Percentiles rank a stretch among this genome's conserved stretches.
Conservation (phyloP, 2,113 vertebrate species). For the Raja brachyura region DNA sequence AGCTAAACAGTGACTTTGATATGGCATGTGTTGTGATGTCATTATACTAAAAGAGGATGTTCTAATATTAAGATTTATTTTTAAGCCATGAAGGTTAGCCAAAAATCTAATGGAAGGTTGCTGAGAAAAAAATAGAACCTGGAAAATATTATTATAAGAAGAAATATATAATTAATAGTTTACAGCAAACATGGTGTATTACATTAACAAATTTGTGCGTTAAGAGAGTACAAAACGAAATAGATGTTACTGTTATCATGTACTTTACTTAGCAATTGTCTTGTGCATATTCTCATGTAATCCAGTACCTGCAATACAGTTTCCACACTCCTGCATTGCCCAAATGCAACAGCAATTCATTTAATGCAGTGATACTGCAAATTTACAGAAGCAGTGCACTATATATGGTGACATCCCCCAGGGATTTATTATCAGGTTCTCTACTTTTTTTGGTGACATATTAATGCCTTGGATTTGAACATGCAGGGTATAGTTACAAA, state of each 20-base stretch:
- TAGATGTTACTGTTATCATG: background rate
- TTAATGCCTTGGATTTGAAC: background rate
- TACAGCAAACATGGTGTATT: background rate
- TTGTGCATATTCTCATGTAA: background rate
- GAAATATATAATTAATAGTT: background rate
- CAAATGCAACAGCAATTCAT: background rate
- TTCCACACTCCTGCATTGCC: background rate
- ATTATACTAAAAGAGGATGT: background rate
- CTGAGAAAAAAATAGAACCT: background rate
- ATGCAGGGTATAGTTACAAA: background rate
- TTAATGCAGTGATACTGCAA: background rate
- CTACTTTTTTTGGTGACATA: background rate
- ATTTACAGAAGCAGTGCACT: background rate
- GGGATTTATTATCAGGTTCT: background rate
- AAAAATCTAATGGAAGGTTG: background rate
- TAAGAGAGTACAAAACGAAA: background rate
- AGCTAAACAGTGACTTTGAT: background rate
- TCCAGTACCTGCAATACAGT: background rate
- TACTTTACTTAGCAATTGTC: background rate
- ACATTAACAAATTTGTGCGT: background rate
- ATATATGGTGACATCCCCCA: background rate
- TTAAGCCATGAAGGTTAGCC: background rate
- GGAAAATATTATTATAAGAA: background rate
- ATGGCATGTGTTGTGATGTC: background rate
- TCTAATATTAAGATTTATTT: background rate